Conservation (phyloP, 2,888 invertebrate genomes). For the Lottia gigantea region DNA sequence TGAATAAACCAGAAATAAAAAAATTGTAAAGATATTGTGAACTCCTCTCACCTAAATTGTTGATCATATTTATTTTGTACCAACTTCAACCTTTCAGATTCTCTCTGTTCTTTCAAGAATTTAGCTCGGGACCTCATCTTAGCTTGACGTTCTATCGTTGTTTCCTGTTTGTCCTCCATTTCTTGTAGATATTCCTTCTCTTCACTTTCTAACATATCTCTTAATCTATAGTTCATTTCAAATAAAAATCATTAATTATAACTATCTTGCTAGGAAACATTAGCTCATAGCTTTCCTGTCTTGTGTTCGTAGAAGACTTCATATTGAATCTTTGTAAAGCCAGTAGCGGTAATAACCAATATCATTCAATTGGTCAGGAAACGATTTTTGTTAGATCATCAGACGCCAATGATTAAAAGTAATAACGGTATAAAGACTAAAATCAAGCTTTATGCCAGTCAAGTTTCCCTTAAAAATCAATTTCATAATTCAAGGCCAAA, state of each 20-base stretch:
- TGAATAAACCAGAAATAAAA: no score
- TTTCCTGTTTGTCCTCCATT: conserved; percentile 65
- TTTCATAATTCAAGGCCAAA: no score
- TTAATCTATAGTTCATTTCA: conserved; percentile 40
- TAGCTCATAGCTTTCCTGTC: background rate
- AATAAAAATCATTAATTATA: background rate
- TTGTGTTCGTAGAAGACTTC: no score
- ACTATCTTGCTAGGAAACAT: no score
- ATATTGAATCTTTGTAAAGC: no score
- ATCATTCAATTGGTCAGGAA: no score
- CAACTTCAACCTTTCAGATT: conserved; percentile 60
- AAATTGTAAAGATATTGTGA: background rate
- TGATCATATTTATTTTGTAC: conserved; percentile 68
- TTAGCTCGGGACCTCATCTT: conserved; percentile 66
- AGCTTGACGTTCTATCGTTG: conserved; percentile 65
- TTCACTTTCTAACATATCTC: conserved; percentile 56
- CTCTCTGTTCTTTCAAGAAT: conserved; percentile 63
- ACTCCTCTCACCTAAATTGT: conserved; percentile 60
- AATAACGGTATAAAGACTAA: no score
- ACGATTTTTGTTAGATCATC: no score
- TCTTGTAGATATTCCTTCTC: conserved; percentile 56
- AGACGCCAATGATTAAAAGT: no score
- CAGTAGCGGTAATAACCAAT: no score
- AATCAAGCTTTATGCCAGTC: no score
- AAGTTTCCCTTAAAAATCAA: no score